These are phyloP conservation scores for Drosophila azteca DNA, from an alignment of 1,140 invertebrate species.

Conservation along the genomic window DNA sequence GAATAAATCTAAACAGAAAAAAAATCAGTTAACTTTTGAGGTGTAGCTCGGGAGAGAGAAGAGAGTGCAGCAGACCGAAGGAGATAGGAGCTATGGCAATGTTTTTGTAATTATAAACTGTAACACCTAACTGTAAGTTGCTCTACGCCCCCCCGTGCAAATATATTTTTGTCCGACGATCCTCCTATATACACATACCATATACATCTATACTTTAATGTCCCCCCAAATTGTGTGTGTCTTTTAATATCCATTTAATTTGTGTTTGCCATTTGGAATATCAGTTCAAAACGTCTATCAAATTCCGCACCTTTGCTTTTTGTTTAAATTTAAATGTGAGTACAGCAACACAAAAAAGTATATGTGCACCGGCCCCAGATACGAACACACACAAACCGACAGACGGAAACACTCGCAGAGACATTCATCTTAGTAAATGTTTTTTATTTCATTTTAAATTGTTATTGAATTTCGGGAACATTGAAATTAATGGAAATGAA, in stretches of 20 bases:
- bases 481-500: constrained; percentile 52
- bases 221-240: constrained; percentile 17
- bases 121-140: constrained; percentile 63
- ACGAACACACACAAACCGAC: constrained; percentile 6
- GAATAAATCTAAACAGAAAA: constrained; percentile 38
- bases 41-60: not conserved
- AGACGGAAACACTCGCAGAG: constrained; percentile 33
- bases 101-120: constrained; percentile 73
- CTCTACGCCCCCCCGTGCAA: too few species aligned
- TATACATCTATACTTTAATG: constrained; percentile 29
- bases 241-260: constrained; percentile 3
- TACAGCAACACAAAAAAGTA: constrained; percentile 29
- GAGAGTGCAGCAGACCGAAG: constrained; percentile 7
- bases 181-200: too few species aligned
- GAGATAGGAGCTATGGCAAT: constrained; percentile 38
- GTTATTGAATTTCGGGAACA: constrained; percentile 76
- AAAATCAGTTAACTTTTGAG: constrained; percentile 30
- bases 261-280: constrained; percentile 36
- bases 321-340: constrained; percentile 23
- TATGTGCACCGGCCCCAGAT: constrained; percentile 27
- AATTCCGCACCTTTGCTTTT: constrained; percentile 16
- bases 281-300: constrained; percentile 27
- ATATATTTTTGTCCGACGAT: constrained; percentile 7
- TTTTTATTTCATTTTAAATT: constrained; percentile 62
- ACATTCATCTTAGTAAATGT: constrained; percentile 64